Evolutionary conservation across 30 jellyfish, hydroid and myxozoan genomes (phyloP), one percentile per base, ranked within the genome.

Genomic region (Phacellophora camtschatica): DNA sequence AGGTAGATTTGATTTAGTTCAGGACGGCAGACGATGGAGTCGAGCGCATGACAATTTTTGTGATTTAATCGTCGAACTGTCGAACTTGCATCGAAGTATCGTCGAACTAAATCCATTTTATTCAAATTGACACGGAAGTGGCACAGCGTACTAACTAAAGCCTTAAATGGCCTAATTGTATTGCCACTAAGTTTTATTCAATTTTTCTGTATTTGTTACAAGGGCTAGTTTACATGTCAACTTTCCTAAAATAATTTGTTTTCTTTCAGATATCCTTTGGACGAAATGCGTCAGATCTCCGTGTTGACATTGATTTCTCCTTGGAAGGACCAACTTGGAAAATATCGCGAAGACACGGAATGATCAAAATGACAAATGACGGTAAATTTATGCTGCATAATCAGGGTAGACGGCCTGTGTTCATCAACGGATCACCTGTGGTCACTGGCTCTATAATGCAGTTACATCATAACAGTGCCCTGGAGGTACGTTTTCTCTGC

Each of bases 271-370:
- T 82, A 42, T 39, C 90, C 0, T 77, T 86, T 86, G 99, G 99
- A 34, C 66, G 99, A 57, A 71, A 71, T 36, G 30, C 94, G 11
- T 58, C 86, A 3, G 96, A 81, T 58, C 16, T 42, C 20, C 77
- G 81, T 19, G 97, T 93, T 1, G 99, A 93, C 58, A 79, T 93
- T 10, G 99, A 93, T 75, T 77, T 93, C 30, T 83, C 99, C 12
- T 72, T 93, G 41, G 99, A 93, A 82, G 99, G 99, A 33, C 99
- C 99, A 2, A 84, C 97, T 23, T 64, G 86, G 86, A 86, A 82
- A 66, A 82, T 93, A 45, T 93, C 99, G 22, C 71, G 99, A 71
- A 79, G 85, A 61, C 99, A 93, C 62, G 98, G 92, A 13, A 71
- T 71, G 39, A 82, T 70, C 0, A 54, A 45, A 43, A 51, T 82